A percentile compares a stretch with the other conserved stretches of the same genome.
phyloP scores from a whole-genome alignment of 2,113 vertebrate species.

The Diphyllodes magnificus region DNA sequence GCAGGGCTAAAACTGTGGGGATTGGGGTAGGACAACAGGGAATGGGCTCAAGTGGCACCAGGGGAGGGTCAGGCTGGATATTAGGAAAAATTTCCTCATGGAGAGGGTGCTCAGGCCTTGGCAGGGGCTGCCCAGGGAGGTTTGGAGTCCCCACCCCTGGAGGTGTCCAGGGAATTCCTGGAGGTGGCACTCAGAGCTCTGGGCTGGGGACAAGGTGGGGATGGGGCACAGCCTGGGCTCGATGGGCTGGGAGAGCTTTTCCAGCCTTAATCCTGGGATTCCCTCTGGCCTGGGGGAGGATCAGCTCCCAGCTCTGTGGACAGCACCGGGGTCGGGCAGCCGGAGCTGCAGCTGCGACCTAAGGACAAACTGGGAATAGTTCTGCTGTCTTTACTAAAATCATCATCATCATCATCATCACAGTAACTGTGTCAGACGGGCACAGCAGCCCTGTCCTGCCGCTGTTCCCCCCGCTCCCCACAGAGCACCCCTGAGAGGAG shows the following conservation, averaged over 20 bases:
- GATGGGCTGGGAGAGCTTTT: not conserved
- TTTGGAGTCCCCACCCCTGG: not conserved
- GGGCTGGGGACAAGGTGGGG: not conserved
- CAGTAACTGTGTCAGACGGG: accelerated
- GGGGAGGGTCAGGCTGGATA: not conserved
- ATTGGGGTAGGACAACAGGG: not conserved
- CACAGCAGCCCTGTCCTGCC: accelerated
- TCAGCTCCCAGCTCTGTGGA: accelerated
- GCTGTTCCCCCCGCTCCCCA: not conserved
- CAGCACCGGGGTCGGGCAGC: accelerated
- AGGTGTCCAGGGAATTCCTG: not conserved
- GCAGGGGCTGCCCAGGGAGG: not conserved
- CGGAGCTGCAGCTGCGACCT: not conserved
- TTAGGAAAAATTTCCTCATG: not conserved
- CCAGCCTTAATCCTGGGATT: not conserved
- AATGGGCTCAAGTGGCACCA: accelerated
- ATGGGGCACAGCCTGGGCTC: accelerated
- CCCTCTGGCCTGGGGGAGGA: not conserved
- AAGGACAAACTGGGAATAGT: no score
- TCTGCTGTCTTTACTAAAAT: not conserved
- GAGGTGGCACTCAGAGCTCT: not conserved
- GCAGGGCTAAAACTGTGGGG: no score
- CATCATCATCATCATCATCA: no score
- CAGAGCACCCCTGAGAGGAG: not conserved
- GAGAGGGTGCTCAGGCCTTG: accelerated